Evolutionary conservation across 2,888 invertebrate genomes (phyloP), one percentile per base, ranked within the genome.

Genomic region (Anthophora plumipes): DNA sequence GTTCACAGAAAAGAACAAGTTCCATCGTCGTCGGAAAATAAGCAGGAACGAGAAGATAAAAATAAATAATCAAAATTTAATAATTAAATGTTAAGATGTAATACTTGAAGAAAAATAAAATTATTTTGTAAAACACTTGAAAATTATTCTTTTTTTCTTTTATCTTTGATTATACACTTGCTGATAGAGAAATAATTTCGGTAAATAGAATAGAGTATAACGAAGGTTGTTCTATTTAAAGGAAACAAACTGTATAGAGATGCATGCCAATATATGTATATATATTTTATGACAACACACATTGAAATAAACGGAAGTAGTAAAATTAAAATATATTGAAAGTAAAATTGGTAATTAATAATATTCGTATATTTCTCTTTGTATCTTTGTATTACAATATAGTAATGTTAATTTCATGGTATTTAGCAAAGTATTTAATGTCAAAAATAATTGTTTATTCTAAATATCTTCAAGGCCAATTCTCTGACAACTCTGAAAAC

Each of bases 381-480:
- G 41, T 37, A 64, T 7, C 37, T 64, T n/a, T 20, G 37, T 69
- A 78, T 66, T 66, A 48, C 71, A 78, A 61, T 64, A 52, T 41
- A 78, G 31, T 52, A 57, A 64, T 48, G 31, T 37, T 41, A 70
- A 39, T 50, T 25, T 61, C 22, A 39, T 31, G 54, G 11, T 31
- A 22, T 48, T 60, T 39, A 50, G 46, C 9, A 74, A 78, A 66
- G 31, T 41, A 14, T 57, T 74, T 22, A 67, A 71, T 37, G 61
- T 75, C 48, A 71, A 75, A 82, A 79, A 74, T 70, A 80, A 71
- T 81, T 74, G 55, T 7, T 54, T 46, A n/a, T n/a, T n/a, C n/a
- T 66, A 7, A 55, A 57, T 67, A 41, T 17, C 20, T 48, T 1
- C 20, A 55, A 67, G 17, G 72, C 17, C 43, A 31, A 60, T 55